Evolutionary conservation across 2,113 vertebrate species (phyloP), one percentile per base, ranked within the genome.

Genomic region (Varanus salvator): DNA sequence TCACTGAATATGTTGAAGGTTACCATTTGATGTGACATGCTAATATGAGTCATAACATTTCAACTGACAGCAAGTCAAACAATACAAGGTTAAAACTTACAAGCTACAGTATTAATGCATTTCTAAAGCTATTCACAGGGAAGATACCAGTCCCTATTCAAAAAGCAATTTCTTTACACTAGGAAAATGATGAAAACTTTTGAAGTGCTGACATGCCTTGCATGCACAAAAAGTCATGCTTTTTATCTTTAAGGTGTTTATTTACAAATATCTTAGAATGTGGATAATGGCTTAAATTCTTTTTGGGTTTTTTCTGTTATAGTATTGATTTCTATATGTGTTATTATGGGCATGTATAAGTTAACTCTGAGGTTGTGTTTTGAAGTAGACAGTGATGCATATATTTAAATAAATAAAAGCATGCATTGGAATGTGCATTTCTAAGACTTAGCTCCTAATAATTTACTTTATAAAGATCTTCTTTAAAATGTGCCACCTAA

Each of bases 391-490:
- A 60, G 57, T 12, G 11, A 12, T 60, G 14, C 57, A 60, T 60
- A 60, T 15, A 60, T 60, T 60, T 60, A 60, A 57, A 60, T 60
- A 60, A 60, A 60, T 60, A 60, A 60, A n/a, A n/a, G n/a, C n/a
- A 60, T 64, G 21, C n/a, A 48, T 57, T 80, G 44, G 19, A 89
- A 0, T 44, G 3, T 3, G 54, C 78, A 90, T 83, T 76, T 85
- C 23, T 52, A 52, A 83, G 50, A 90, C 77, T 48, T 76, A 85
- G 89, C 29, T 86, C 75, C 3, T 89, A 92, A 82, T n/a, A 1
- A 76, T 87, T 91, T 75, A 88, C 50, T 92, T 87, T 54, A 11
- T 80, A 93, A 76, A n/a, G 9, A 15, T 60, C 57, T 60, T 60
- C 57, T 60, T 60, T 60, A 60, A 60, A 15, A 60, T 60, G 60